Base-by-base conservation (phyloP, 2,888 invertebrate species). In the Graphium colonna region DNA sequence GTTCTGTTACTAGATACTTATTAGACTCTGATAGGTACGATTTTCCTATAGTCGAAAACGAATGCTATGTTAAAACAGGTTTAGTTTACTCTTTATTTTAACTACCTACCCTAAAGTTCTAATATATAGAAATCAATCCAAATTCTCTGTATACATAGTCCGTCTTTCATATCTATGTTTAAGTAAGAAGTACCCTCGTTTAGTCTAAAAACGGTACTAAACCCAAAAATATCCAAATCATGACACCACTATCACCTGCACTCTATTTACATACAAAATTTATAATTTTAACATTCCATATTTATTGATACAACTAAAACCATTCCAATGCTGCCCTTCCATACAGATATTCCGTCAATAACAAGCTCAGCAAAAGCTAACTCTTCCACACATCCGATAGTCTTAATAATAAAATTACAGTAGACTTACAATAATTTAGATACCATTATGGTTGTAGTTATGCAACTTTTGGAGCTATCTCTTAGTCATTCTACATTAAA, bases 321-420 rank as follows among this genome's bases (percentile, higher is more conserved):
- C 51, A 44, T 44, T 44, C 44, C 38, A 44, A 43, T 17, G 39
- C 51, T 12, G 39, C 52, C 52, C 46, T 46, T 52, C 52, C 52
- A 52, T 41, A 36, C 40, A 13, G 36, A 42, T 41, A 21, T 52
- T 47, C 46, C 52, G 46, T 52, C 46, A 51, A 45, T 17, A 33
- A 47, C 36, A 16, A 45, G 18, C 46, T 33, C 45, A 33, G 21
- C 40, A 33, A 42, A 21, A 21, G 21, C 21, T 21, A 21, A 21
- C 5, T 21, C 21, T 21, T 21, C 21, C 3, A 2, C 21, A 21
- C 21, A 21, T 21, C 5, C 21, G 5, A 21, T 21, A 21, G 21
- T 21, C n/a, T 21, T 21, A 21, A 3, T 3, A 21, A 21, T 21
- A 21, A 2, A 21, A 21, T 21, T 3, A 21, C 5, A 21, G 28